phyloP scores from a whole-genome alignment of 2,113 vertebrate genomes.

The Myotis brandtii region DNA sequence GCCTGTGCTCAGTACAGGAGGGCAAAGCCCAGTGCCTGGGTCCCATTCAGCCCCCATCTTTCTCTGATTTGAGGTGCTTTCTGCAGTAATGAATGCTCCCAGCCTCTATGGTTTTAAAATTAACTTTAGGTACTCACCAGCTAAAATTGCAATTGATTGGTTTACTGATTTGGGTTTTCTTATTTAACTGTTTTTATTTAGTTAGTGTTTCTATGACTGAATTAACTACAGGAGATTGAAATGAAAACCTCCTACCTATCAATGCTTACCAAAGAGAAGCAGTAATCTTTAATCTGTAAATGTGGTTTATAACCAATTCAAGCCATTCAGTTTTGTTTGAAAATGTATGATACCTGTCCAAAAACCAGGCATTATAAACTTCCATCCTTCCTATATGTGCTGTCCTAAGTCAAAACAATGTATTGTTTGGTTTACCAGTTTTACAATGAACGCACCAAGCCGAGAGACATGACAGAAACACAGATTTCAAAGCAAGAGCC shows the following conservation, averaged over 20 bases:
- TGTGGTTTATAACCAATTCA: background rate
- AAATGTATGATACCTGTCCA: background rate
- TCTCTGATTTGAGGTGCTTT: background rate
- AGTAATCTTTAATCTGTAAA: background rate
- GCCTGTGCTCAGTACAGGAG: background rate
- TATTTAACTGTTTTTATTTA: background rate
- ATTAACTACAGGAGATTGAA: background rate
- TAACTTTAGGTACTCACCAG: background rate
- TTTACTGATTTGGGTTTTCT: background rate
- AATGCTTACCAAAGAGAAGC: background rate
- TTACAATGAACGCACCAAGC: conserved; percentile 17
- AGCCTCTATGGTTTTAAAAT: background rate
- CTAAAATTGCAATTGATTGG: background rate
- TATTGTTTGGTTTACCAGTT: background rate
- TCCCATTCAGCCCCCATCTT: background rate
- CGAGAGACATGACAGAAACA: background rate
- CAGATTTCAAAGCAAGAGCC: conserved; percentile 10
- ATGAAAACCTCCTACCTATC: background rate
- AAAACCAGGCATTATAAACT: background rate
- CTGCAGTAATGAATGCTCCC: background rate
- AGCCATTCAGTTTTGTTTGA: background rate
- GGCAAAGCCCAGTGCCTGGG: background rate
- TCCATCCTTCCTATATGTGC: background rate
- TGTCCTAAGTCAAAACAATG: conserved; percentile 17
- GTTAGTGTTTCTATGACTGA: background rate